These are phyloP conservation scores for Euleptes europaea DNA, from an alignment of 2,113 vertebrate genomes.

Conservation along the genomic window DNA sequence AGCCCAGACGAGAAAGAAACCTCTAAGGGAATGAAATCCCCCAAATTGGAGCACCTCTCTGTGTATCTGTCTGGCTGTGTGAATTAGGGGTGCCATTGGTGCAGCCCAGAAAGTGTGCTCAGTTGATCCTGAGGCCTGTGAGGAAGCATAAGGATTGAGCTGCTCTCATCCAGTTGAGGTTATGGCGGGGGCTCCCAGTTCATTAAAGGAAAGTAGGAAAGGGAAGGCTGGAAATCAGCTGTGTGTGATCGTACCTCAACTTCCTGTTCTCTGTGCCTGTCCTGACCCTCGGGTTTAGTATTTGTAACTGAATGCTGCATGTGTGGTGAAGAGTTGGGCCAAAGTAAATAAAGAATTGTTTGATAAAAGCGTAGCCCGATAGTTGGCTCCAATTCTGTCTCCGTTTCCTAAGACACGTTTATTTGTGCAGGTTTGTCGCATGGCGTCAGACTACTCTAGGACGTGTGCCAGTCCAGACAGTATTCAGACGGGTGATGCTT, in stretches of 20 bases:
- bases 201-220: neutral
- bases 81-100: neutral
- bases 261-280: neutral
- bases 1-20: neutral
- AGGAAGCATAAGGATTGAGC: neutral
- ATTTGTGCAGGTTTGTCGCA: slow-evolving; percentile 84
- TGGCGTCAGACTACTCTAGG: slow-evolving; percentile 91
- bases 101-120: neutral
- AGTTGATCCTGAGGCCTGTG: neutral
- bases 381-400: neutral
- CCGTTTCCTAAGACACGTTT: neutral
- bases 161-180: neutral
- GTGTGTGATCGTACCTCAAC: neutral
- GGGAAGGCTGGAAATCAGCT: neutral
- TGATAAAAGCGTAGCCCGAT: neutral
- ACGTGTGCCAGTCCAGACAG: slow-evolving; percentile 96
- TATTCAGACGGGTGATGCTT: slow-evolving; percentile 90
- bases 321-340: neutral
- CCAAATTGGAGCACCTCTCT: no score
- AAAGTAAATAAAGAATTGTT: neutral
- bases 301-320: neutral
- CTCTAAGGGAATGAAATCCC: neutral
- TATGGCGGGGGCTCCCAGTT: neutral
- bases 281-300: neutral
- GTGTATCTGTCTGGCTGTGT: neutral